These are phyloP conservation scores for Diglossa cyanea DNA, from an alignment of 2,797 vertebrate genomes.

Conservation along the genomic window DNA sequence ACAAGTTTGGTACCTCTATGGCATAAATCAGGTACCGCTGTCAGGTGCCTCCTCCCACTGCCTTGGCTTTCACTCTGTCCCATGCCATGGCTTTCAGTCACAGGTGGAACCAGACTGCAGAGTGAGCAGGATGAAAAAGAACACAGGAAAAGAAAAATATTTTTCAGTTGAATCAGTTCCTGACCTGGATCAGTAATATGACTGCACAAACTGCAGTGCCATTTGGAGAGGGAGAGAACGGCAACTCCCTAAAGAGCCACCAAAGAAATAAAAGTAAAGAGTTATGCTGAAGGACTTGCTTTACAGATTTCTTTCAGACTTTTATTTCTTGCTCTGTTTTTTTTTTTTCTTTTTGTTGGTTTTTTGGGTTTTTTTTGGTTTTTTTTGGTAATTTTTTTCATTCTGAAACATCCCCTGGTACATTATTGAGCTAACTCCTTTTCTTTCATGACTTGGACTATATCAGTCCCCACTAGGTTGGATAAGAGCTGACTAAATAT, in stretches of 20 bases:
- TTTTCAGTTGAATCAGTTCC: conserved; percentile 9
- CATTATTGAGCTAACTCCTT: background rate
- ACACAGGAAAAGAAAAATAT: conserved; percentile 4
- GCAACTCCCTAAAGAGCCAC: background rate
- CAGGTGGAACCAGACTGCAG: background rate
- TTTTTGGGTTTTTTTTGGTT: background rate
- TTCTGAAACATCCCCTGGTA: background rate
- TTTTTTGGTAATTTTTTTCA: background rate
- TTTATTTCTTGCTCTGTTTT: background rate
- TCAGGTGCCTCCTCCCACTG: background rate
- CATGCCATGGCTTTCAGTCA: background rate
- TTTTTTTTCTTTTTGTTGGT: background rate
- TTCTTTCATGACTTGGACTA: background rate
- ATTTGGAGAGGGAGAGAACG: background rate
- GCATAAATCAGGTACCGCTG: background rate
- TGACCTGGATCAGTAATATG: background rate
- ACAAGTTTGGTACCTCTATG: background rate
- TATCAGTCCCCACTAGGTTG: background rate
- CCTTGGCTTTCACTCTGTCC: background rate
- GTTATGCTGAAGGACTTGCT: background rate
- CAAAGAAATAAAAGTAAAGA: background rate
- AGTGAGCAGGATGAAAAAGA: background rate
- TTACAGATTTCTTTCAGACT: background rate
- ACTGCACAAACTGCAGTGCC: background rate
- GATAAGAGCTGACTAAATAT: background rate